phyloP scores from a whole-genome alignment of 2,113 vertebrate species.

The Pterophyllum scalare region DNA sequence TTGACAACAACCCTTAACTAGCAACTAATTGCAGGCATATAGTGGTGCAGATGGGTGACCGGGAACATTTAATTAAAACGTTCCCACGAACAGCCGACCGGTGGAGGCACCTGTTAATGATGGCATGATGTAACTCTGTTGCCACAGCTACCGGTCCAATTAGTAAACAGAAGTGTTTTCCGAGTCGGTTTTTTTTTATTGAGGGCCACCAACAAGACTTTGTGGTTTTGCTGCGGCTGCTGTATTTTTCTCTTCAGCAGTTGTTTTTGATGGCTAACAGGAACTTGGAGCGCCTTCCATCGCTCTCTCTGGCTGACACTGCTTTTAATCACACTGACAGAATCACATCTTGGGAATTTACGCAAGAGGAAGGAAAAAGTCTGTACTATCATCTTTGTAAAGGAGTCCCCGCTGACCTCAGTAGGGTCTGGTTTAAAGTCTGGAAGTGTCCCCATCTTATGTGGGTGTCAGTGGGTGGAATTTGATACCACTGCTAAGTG shows the following conservation, averaged over 20 bases:
- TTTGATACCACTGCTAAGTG: constrained; percentile 33
- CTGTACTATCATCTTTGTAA: not conserved
- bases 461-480: constrained; percentile 22
- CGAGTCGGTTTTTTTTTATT: constrained; percentile 32
- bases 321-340: constrained; percentile 29
- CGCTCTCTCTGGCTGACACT: constrained; percentile 10
- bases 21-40: constrained; percentile 62
- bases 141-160: constrained; percentile 71
- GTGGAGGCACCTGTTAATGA: constrained; percentile 78
- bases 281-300: constrained; percentile 13
- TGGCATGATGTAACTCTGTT: constrained; percentile 72
- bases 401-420: constrained; percentile 13
- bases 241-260: constrained; percentile 31
- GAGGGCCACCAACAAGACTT: constrained; percentile 42
- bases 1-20: constrained; percentile 69
- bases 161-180: constrained; percentile 72
- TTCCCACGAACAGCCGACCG: constrained; percentile 64
- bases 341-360: not conserved
- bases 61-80: constrained; percentile 63
- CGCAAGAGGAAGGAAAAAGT: not conserved
- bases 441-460: constrained; percentile 30
- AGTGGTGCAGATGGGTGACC: constrained; percentile 20
- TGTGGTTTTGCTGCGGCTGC: constrained; percentile 24
- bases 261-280: constrained; percentile 55
- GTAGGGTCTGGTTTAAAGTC: constrained; percentile 8